Percentiles rank a stretch among this genome's conserved stretches.
phyloP scores from a whole-genome alignment of 2,888 invertebrate genomes.

The Hypena proboscidalis region DNA sequence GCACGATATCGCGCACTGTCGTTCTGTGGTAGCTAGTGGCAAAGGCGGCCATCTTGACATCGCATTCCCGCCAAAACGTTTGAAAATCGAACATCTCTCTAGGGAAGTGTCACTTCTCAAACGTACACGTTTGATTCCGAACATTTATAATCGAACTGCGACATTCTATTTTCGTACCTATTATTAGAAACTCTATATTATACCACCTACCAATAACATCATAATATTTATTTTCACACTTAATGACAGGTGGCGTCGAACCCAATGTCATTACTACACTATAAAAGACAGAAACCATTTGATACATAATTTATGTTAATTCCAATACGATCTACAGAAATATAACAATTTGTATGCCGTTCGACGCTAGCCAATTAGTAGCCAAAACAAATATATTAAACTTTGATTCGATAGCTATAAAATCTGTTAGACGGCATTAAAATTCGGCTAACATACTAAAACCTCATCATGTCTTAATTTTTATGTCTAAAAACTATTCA shows the following conservation, averaged over 20 bases:
- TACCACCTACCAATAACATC: conserved; percentile 9
- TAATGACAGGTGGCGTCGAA: neutral
- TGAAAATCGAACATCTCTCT: conserved; percentile 71
- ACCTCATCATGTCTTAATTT: conserved; percentile 13
- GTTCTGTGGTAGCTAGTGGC: conserved; percentile 56
- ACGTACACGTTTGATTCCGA: conserved; percentile 35
- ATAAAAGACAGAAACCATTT: neutral
- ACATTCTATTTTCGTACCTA: conserved; percentile 21
- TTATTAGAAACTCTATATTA: conserved; percentile 1
- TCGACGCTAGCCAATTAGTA: conserved; percentile 21
- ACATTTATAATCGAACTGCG: conserved; percentile 32
- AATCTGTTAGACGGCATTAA: conserved; percentile 19
- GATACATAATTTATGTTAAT: conserved; percentile 25
- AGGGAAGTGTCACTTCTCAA: conserved; percentile 64
- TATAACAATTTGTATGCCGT: conserved; percentile 28
- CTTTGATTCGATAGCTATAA: conserved; percentile 19
- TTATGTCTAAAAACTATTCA: conserved; percentile 10
- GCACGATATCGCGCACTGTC: conserved; percentile 71
- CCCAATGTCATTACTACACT: neutral
- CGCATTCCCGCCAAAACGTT: conserved; percentile 70
- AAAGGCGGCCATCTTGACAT: conserved; percentile 64
- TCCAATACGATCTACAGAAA: conserved; percentile 16
- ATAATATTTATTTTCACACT: conserved; percentile 1
- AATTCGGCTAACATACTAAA: conserved; percentile 11
- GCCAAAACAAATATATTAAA: conserved; percentile 15